phyloP scores from a whole-genome alignment of 1,140 invertebrate genomes.

The Dolichoris vasculosae region DNA sequence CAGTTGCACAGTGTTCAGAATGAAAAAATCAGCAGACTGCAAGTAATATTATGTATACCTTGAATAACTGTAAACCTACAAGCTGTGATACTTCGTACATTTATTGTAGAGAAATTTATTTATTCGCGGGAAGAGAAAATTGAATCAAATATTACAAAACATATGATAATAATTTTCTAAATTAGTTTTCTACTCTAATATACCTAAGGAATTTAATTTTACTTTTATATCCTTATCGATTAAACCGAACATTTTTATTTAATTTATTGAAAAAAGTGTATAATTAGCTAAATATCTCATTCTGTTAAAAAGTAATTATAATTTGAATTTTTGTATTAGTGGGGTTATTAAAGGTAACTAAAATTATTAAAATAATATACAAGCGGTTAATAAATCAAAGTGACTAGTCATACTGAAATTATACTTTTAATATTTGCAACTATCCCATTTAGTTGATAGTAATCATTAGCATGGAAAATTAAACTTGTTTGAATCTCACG shows the following conservation, averaged over 20 bases:
- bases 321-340: background rate
- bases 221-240: background rate
- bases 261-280: background rate
- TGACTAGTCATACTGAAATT: slow-evolving; percentile 19
- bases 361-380: background rate
- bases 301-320: background rate
- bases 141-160: background rate
- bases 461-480: background rate
- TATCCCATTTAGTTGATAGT: background rate
- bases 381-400: background rate
- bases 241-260: background rate
- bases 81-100: no score
- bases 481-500: background rate
- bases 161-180: background rate
- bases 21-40: no score
- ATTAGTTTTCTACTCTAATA: no score
- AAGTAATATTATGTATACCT: no score
- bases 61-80: no score
- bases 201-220: background rate
- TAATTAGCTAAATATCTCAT: background rate
- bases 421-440: background rate
- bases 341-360: background rate
- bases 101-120: background rate
- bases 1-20: no score
- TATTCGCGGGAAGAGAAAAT: background rate